These are phyloP conservation scores for Xenentodon cancila DNA, from an alignment of 2,797 vertebrate species.

Conservation along the genomic window DNA sequence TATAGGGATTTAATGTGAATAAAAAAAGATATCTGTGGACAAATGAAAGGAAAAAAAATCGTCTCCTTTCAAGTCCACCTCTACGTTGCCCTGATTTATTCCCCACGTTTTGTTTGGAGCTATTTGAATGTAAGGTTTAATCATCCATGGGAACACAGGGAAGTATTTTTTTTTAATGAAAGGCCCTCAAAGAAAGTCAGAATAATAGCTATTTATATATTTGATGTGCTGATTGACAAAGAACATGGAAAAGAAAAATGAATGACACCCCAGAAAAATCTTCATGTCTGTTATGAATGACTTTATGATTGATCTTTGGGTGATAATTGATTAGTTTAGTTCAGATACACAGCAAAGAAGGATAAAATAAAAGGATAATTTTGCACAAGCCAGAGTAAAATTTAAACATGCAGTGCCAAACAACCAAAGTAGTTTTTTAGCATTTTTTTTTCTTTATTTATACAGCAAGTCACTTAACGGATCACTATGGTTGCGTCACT, in stretches of 20 bases:
- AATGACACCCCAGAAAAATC: not conserved
- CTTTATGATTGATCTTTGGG: not conserved
- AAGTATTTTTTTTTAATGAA: constrained; percentile 10
- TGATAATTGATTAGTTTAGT: not conserved
- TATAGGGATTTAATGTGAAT: constrained; percentile 46
- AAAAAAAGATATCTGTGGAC: constrained; percentile 45
- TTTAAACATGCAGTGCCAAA: constrained; percentile 70
- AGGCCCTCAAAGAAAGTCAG: constrained; percentile 4
- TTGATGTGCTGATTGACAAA: constrained; percentile 7
- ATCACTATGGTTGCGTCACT: constrained; percentile 48
- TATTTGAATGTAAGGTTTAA: constrained; percentile 18
- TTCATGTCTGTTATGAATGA: too few relatives aligned
- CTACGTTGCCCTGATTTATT: constrained; percentile 2
- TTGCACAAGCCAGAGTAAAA: constrained; percentile 21
- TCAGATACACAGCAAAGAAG: not conserved
- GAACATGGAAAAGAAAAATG: not conserved
- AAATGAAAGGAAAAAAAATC: constrained; percentile 58
- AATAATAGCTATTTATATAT: constrained; percentile 2
- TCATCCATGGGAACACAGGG: not conserved
- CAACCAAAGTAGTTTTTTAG: constrained; percentile 35
- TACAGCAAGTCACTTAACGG: constrained; percentile 65
- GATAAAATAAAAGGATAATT: constrained; percentile 19
- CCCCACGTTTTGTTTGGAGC: not conserved
- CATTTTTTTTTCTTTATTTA: constrained; percentile 42
- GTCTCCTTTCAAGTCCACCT: constrained; percentile 47